phyloP scores from a whole-genome alignment of 2,888 invertebrate genomes.

The Pseudococcus longispinus region DNA sequence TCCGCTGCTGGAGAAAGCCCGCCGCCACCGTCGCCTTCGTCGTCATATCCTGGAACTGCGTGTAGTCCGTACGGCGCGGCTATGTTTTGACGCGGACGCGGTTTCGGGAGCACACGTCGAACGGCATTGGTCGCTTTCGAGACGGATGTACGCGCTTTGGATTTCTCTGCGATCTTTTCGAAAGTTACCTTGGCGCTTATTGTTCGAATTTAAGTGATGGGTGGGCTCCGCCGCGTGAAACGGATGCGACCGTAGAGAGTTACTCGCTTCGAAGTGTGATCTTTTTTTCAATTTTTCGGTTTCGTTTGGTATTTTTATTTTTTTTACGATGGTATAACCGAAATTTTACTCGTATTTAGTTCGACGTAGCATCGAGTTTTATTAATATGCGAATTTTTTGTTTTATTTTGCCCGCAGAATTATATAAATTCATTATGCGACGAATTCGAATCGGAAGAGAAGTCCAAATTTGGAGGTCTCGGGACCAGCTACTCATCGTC shows the following conservation, averaged over 20 bases:
- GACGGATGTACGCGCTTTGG: slow-evolving; percentile 47
- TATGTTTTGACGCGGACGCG: slow-evolving; percentile 7
- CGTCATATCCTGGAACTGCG: slow-evolving; percentile 43
- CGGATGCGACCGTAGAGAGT: neutral
- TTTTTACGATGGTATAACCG: neutral
- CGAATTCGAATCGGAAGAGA: slow-evolving; percentile 63
- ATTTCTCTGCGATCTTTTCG: slow-evolving; percentile 42
- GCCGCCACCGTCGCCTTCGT: neutral
- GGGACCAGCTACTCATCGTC: slow-evolving; percentile 62
- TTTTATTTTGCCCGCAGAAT: slow-evolving; percentile 67
- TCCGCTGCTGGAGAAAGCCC: slow-evolving; percentile 43
- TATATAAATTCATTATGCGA: slow-evolving; percentile 75
- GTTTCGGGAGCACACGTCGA: slow-evolving; percentile 52
- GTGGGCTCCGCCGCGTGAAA: slow-evolving; percentile 1
- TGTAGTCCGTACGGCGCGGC: neutral
- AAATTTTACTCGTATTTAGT: neutral
- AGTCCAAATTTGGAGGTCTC: slow-evolving; percentile 60
- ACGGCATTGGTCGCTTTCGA: slow-evolving; percentile 51
- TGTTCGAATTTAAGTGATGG: slow-evolving; percentile 25
- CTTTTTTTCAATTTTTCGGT: neutral
- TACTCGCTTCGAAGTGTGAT: too few species aligned
- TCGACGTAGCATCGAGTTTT: neutral
- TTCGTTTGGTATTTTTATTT: neutral
- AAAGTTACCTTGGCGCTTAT: slow-evolving; percentile 39
- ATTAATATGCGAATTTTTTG: neutral